Evolutionary conservation across 1,140 invertebrate species (phyloP).

Genomic region (Ditylenchus dipsaci): DNA sequence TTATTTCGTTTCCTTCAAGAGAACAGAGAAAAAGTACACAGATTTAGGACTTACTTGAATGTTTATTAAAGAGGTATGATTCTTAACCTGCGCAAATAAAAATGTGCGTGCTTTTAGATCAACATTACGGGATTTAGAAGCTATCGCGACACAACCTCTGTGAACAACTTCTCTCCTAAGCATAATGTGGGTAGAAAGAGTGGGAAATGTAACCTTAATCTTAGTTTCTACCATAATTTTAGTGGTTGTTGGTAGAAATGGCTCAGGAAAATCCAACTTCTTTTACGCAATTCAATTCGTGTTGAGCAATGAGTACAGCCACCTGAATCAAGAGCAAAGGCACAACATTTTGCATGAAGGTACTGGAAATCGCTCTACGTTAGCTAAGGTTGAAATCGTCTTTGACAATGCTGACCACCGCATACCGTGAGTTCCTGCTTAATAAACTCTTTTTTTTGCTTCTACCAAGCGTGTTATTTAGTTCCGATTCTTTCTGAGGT

Average conservation of each 20-base stretch:
- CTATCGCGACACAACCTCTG: slow-evolving; percentile 93
- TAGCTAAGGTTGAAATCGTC: slow-evolving; percentile 91
- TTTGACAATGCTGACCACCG: slow-evolving; percentile 97
- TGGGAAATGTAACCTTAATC: too few species aligned
- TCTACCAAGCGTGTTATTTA: slow-evolving; percentile 5
- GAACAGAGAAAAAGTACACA: too few species aligned
- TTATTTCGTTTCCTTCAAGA: too few species aligned
- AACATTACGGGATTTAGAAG: slow-evolving; percentile 99
- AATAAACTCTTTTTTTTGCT: background rate
- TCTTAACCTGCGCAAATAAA: too few species aligned
- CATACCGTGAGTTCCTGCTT: too few species aligned
- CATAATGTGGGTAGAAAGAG: too few species aligned
- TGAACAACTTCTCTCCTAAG: slow-evolving; percentile 64
- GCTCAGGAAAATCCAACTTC: slow-evolving; percentile 98
- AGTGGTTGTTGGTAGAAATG: slow-evolving; percentile 84
- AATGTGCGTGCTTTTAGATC: too few species aligned
- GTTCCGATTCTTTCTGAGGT: slow-evolving; percentile 87
- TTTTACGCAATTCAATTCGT: slow-evolving; percentile 99
- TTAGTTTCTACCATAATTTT: slow-evolving; percentile 79
- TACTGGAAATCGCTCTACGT: slow-evolving; percentile 87
- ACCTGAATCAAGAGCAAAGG: slow-evolving; percentile 87
- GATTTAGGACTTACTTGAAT: slow-evolving; percentile 20
- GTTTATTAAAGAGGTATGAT: slow-evolving; percentile 48
- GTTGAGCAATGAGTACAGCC: slow-evolving; percentile 95
- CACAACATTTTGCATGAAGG: slow-evolving; percentile 94